Evolutionary conservation across 1,140 invertebrate species (phyloP), one percentile per base, ranked within the genome.

Genomic region (Hyposmocoma kahamanoa): DNA sequence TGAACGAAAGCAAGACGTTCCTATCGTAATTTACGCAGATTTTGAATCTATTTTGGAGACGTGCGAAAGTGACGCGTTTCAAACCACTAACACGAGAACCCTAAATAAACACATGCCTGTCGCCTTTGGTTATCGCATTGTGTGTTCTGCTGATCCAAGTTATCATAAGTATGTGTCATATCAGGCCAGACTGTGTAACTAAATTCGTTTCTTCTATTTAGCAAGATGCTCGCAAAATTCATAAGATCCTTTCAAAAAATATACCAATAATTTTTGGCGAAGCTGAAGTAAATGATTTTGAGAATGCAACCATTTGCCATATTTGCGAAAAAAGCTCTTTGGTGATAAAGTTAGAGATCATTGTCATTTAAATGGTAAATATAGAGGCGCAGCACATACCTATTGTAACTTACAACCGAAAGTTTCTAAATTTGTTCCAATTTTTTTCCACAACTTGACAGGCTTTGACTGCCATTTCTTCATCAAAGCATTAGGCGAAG

Each of bases 391-490:
- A 19, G 48, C 47, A 38, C 67, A 77, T 52, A 46, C 21, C 9
- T 20, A 17, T 18, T 76, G 70, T 56, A 77, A 80, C 61, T 53
- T 77, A 47, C 59, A 70, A 28, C 2, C 28, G 2, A 50, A 65
- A 61, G 30, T 56, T 17, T 39, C 57, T 22, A 51, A 59, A 20
- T 53, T 63, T 39, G 38, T 79, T 41, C 73, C 80, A 8, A 54
- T 86, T 19, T 51, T 81, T 47, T 77, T 86, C 45, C 82, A 87
- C 55, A 86, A 84, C 63, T 52, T 86, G 9, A 42, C 32, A 15
- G 65, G 60, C 0, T 86, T 81, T 63, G 71, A 86, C 56, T 22
- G 52, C 22, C 79, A 82, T 53, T 46, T 81, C 1, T 59, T 84
- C 38, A 69, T 84, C 8, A 57, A 70, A 56, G 53, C 51, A 15